Evolutionary conservation across 2,888 invertebrate species (phyloP).

Genomic region (Aproaerema taeniolella): DNA sequence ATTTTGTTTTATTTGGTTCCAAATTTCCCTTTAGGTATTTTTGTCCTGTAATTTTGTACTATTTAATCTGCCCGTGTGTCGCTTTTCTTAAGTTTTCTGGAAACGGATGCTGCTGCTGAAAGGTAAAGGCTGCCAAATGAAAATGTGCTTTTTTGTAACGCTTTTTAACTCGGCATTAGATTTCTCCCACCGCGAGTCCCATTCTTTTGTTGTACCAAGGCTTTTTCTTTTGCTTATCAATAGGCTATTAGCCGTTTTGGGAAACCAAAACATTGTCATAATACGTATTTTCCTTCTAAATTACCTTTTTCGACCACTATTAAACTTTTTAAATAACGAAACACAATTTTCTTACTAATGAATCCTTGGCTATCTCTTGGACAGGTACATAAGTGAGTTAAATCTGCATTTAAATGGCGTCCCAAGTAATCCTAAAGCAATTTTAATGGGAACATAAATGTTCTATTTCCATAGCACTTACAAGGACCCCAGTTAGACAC

Average conservation of each 20-base stretch:
- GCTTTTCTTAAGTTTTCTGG: neutral
- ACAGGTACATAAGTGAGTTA: conserved; percentile 8
- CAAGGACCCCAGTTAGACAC: no score
- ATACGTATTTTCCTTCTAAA: no score
- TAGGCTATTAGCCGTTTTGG: neutral
- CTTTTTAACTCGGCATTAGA: conserved; percentile 1
- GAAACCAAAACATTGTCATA: neutral
- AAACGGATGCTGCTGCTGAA: neutral
- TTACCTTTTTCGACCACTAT: no score
- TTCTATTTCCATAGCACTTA: no score
- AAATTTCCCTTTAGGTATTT: no score
- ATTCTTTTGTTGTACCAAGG: neutral
- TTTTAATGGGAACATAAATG: conserved; percentile 6
- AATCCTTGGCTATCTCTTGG: no score
- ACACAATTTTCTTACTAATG: no score
- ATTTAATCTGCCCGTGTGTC: no score
- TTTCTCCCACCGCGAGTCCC: neutral
- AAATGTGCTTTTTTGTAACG: conserved; percentile 5
- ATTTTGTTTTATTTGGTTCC: no score
- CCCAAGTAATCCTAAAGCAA: conserved; percentile 5
- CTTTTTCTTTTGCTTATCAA: neutral
- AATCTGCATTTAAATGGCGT: conserved; percentile 9
- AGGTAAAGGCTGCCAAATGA: neutral
- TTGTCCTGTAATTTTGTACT: no score
- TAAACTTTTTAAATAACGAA: no score